Percentiles rank a stretch among this genome's conserved stretches.
Conservation (phyloP, 2,113 vertebrate genomes). For the Maccullochella peelii region DNA sequence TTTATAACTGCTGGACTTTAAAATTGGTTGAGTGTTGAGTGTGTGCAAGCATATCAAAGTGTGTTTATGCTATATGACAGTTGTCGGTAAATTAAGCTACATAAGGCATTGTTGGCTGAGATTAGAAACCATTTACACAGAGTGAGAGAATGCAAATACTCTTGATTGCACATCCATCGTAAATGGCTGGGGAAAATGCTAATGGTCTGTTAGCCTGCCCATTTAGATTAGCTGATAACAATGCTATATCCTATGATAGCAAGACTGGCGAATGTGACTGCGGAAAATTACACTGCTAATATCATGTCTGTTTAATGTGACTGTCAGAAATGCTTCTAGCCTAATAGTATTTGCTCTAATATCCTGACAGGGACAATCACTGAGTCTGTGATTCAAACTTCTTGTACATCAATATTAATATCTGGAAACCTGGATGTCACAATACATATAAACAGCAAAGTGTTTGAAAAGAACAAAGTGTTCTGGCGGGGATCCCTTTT, state of each 20-base stretch:
- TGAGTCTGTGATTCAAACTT: not conserved
- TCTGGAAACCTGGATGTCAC: not conserved
- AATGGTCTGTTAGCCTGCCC: constrained; percentile 54
- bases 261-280: constrained; percentile 18
- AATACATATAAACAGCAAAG: too few species aligned
- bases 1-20: constrained; percentile 2
- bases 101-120: constrained; percentile 20
- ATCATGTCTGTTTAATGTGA: constrained; percentile 44
- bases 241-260: constrained; percentile 17
- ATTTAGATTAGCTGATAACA: constrained; percentile 59
- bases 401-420: not conserved
- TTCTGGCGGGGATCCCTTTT: not conserved
- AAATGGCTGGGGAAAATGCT: constrained; percentile 16
- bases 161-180: constrained; percentile 26
- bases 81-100: not conserved
- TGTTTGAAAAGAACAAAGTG: too few species aligned
- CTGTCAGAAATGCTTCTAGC: constrained; percentile 19
- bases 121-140: constrained; percentile 37
- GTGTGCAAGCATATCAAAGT: not conserved
- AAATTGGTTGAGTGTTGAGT: too few species aligned
- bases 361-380: constrained; percentile 17
- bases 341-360: constrained; percentile 3
- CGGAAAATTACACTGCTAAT: constrained; percentile 15
- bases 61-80: not conserved
- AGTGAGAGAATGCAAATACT: constrained; percentile 26